phyloP scores from a whole-genome alignment of 2,113 vertebrate genomes.

The Mystacornis crossleyi region DNA sequence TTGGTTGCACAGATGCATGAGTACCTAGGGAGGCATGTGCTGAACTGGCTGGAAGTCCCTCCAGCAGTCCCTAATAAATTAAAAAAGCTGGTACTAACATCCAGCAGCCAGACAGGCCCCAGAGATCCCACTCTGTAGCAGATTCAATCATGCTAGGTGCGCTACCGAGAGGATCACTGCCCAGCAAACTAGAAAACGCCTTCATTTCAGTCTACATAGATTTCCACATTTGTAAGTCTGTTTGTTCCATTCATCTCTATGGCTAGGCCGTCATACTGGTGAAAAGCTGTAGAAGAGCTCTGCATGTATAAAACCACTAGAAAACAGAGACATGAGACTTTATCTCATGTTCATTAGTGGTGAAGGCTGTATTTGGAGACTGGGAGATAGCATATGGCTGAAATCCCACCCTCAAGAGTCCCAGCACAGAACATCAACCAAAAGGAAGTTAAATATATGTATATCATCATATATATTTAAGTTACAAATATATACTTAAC shows the following conservation, averaged over 20 bases:
- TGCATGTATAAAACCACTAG: not conserved
- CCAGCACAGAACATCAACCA: not conserved
- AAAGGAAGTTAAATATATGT: not conserved
- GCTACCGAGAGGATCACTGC: not conserved
- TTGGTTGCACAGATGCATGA: not conserved
- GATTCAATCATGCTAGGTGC: not conserved
- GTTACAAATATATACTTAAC: not conserved
- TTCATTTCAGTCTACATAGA: not conserved
- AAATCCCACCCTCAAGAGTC: not conserved
- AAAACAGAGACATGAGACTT: not conserved
- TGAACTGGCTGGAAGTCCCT: not conserved
- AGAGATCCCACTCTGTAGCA: not conserved
- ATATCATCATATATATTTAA: not conserved
- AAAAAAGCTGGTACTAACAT: not conserved
- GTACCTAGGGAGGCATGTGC: not conserved
- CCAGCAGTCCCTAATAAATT: not conserved
- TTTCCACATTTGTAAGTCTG: not conserved
- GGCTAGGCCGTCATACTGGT: not conserved
- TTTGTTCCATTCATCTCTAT: not conserved
- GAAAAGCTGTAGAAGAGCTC: not conserved
- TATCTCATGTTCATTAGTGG: not conserved
- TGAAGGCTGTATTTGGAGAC: not conserved
- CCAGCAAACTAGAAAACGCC: not conserved
- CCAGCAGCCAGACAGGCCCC: not conserved
- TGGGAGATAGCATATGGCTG: not conserved